These are phyloP conservation scores for Euura lappo DNA, from an alignment of 1,140 invertebrate genomes.

Conservation along the genomic window DNA sequence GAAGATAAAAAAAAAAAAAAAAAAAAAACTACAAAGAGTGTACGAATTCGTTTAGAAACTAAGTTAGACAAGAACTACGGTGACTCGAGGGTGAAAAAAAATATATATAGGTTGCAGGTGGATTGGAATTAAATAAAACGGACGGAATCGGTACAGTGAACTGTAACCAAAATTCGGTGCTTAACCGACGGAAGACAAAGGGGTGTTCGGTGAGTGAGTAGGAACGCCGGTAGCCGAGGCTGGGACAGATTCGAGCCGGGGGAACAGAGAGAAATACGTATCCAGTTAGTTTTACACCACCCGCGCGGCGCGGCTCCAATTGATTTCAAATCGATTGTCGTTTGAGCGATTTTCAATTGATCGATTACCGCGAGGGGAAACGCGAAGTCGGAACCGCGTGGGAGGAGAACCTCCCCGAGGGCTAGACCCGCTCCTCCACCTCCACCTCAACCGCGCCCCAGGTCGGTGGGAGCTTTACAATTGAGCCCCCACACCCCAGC, in stretches of 20 bases:
- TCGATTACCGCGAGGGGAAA: slow-evolving; percentile 43
- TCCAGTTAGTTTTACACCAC: slow-evolving; percentile 57
- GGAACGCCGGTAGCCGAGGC: slow-evolving; percentile 29
- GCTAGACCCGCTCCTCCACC: neutral
- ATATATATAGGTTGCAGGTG: no score
- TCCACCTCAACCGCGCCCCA: neutral
- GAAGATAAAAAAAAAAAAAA: no score
- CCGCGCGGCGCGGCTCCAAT: slow-evolving; percentile 41
- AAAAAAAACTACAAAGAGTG: no score
- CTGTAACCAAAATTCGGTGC: slow-evolving; percentile 51
- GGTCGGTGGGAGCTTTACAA: neutral
- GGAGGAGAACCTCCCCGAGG: neutral
- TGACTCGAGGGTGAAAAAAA: no score
- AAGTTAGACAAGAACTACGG: no score
- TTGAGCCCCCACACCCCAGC: neutral
- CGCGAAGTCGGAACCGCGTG: neutral
- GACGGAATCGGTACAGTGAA: slow-evolving; percentile 40
- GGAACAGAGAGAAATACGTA: slow-evolving; percentile 53
- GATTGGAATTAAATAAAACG: slow-evolving; percentile 43
- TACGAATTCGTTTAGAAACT: no score
- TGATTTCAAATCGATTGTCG: slow-evolving; percentile 58
- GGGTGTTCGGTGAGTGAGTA: slow-evolving; percentile 22
- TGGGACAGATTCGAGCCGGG: slow-evolving; percentile 34
- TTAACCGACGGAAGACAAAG: slow-evolving; percentile 49
- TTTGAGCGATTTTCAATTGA: slow-evolving; percentile 57